Evolutionary conservation across 1,140 invertebrate genomes (phyloP), one percentile per base, ranked within the genome.

Genomic region (Macrostomum lignano): DNA sequence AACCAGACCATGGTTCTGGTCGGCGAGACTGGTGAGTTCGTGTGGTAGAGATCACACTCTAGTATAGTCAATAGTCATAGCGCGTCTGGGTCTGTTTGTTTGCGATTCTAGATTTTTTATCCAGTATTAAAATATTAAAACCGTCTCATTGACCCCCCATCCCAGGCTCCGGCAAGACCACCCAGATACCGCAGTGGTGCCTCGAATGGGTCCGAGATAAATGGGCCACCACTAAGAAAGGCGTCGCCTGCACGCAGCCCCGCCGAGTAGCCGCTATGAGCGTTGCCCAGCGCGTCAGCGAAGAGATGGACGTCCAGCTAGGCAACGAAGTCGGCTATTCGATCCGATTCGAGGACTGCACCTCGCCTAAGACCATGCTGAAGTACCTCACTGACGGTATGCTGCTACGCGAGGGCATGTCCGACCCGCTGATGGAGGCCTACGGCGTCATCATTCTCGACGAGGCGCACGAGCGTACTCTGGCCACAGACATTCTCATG

Each of bases 271-370:
- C 88, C 10, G 88, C 91, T 10, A 96, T 96, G 86, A 84, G 77
- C 2, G 88, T 96, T 0, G 84, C 88, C 1, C 78, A 91, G 48
- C 65, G 88, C 58, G 86, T 96, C 0, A 82, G 84, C 0, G 84
- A 96, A 55, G 91, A 98, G 64, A 93, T 96, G 84, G 91, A 96
- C 61, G 84, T 94, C 1, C 67, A 66, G 23, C 59, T 96, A 14
- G 88, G 88, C 7, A 78, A 88, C 56, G 78, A 98, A 67, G 91
- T 98, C 11, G 91, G 91, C 36, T 98, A 98, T 53, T 88, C 75
- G 46, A 98, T 98, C 46, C 73, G 91, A 65, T 98, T 98, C 55
- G 91, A 98, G 61, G 91, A 98, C 60, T 98, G 86, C 46, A 88
- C 84, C 14, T 81, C 77, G 10, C 65, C 76, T 1, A 81, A 76